These are phyloP conservation scores for Neocrepidodera transversa DNA, from an alignment of 2,888 invertebrate genomes.

Conservation along the genomic window DNA sequence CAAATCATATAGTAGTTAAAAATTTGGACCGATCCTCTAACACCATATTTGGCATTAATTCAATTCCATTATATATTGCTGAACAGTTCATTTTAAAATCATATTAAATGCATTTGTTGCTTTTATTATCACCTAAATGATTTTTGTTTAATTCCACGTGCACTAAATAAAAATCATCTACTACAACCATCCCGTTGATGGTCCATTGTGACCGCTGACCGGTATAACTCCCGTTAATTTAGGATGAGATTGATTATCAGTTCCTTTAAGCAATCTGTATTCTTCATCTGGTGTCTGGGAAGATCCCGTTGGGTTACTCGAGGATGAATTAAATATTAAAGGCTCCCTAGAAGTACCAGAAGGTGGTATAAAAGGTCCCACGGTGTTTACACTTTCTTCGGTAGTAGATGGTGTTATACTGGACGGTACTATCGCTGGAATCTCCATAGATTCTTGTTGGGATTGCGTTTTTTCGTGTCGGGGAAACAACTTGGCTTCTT, in stretches of 20 bases:
- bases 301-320: constrained; percentile 59
- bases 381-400: constrained; percentile 44
- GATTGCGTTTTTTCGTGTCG: constrained; percentile 69
- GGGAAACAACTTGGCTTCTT: constrained; percentile 58
- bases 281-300: constrained; percentile 60
- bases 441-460: constrained; percentile 67
- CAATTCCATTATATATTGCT: no score
- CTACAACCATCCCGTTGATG: constrained; percentile 72
- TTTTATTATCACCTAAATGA: no score
- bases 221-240: constrained; percentile 78
- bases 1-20: no score
- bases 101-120: no score
- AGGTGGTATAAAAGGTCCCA: constrained; percentile 31
- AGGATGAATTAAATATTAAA: constrained; percentile 65
- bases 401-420: constrained; percentile 65
- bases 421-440: constrained; percentile 43
- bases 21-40: no score
- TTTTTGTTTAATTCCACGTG: no score
- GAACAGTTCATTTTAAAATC: no score
- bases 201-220: constrained; percentile 75
- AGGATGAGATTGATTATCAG: constrained; percentile 62
- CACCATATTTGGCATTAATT: no score
- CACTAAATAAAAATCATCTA: no score
- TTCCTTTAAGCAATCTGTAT: constrained; percentile 45
- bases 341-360: constrained; percentile 64